Evolutionary conservation across 1,140 invertebrate species (phyloP), one percentile per base, ranked within the genome.

Genomic region (Grapholita molesta): DNA sequence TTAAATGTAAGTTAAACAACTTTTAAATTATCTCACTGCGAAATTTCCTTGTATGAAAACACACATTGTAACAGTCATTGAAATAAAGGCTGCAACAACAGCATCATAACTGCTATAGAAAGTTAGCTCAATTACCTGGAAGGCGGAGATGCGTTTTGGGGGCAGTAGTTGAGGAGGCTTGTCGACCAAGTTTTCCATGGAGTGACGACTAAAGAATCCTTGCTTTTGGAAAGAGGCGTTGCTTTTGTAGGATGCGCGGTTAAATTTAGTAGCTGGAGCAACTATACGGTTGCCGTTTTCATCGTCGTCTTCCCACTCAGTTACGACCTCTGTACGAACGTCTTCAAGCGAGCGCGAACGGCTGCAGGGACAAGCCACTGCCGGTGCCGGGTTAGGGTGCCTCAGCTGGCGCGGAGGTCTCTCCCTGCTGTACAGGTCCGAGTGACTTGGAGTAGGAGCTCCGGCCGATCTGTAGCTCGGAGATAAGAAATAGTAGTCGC

Each of bases 291-390:
- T 92, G 3, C 93, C 93, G 71, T 94, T 94, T 71, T 94, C 92
- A 66, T 94, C 93, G 66, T 93, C 93, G 38, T 93, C 94, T 69
- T 95, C 94, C 93, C 94, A 94, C 68, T 95, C 94, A 64, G 93
- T 93, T 15, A 93, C 90, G n/a, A 95, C 88, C 24, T 94, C 94
- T 4, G 93, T 93, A 11, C 95, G 91, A 0, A 95, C 94, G 73
- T 96, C 95, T 71, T 96, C 95, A 77, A 96, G 87, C 1, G 95
- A 96, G 15, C 94, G 92, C 1, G 95, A 95, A 11, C 94, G 90
- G 2, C 91, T 90, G 78, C 94, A 95, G 0, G 93, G 94, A 69
- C 94, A 95, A 0, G 93, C 88, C 11, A 88, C 80, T 57, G 73
- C 80, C 6, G 76, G 80, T 73, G 70, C 86, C 66, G 72, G 79